Percentiles rank a stretch among this genome's conserved stretches.
Evolutionary conservation across 2,113 vertebrate species (phyloP).

Genomic region (Barbus barbus): DNA sequence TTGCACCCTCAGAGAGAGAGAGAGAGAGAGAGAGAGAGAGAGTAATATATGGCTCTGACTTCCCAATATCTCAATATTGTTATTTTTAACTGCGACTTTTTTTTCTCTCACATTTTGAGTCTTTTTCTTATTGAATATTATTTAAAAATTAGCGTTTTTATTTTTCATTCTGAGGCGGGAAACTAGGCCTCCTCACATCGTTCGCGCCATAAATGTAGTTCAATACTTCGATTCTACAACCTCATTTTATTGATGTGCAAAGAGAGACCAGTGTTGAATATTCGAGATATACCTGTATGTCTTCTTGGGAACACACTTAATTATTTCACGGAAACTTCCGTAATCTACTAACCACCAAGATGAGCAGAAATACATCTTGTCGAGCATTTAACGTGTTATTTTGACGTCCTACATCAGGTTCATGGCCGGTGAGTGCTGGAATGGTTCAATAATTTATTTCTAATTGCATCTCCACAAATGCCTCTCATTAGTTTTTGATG

Average conservation of each 20-base stretch:
- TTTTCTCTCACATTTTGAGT: not conserved
- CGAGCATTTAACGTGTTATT: not conserved
- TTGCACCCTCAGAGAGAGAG: too few species aligned
- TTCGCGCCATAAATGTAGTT: not conserved
- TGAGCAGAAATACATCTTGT: not conserved
- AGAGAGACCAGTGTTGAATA: not conserved
- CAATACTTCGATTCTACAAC: not conserved
- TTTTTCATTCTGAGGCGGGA: not conserved
- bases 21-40: too few species aligned
- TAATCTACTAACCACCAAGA: not conserved
- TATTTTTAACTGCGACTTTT: not conserved
- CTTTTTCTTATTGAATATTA: not conserved
- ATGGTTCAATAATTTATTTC: not conserved
- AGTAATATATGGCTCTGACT: too few species aligned
- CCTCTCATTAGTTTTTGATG: not conserved
- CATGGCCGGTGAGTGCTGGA: not conserved
- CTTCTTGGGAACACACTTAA: not conserved
- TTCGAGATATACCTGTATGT: not conserved
- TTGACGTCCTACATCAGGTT: conserved; percentile 7
- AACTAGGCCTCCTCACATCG: not conserved
- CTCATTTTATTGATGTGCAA: not conserved
- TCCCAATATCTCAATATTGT: not conserved
- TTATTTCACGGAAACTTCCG: not conserved
- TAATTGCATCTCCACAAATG: not conserved
- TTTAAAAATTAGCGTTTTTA: not conserved